Evolutionary conservation across 1,140 invertebrate species (phyloP).

Genomic region (Panulirus ornatus): DNA sequence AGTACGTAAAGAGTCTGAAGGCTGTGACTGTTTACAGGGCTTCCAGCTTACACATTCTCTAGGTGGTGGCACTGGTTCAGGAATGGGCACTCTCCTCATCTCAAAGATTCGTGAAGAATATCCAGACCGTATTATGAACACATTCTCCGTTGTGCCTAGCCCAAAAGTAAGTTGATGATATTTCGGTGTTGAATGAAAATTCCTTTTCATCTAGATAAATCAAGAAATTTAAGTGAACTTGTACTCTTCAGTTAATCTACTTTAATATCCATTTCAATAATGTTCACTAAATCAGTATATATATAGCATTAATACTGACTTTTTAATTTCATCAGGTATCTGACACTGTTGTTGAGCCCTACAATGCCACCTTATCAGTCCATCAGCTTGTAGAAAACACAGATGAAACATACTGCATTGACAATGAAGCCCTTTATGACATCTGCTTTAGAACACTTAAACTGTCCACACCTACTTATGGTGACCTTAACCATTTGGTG

Average conservation of each 20-base stretch:
- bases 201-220: neutral
- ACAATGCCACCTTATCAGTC: conserved; percentile 61
- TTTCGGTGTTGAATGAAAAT: neutral
- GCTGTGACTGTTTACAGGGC: conserved; percentile 58
- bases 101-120: conserved; percentile 64
- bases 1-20: conserved; percentile 59
- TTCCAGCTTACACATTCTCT: conserved; percentile 66
- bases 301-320: neutral
- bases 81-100: conserved; percentile 60
- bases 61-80: conserved; percentile 58
- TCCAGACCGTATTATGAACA: conserved; percentile 62
- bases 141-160: conserved; percentile 62
- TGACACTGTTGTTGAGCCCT: conserved; percentile 60
- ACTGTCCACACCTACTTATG: conserved; percentile 57
- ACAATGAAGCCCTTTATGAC: conserved; percentile 59
- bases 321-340: conserved; percentile 41
- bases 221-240: no score
- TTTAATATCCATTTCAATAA: no score
- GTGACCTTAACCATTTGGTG: conserved; percentile 59
- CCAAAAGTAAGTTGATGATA: conserved; percentile 38
- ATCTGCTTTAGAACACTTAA: conserved; percentile 65
- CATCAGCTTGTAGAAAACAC: conserved; percentile 65
- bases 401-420: conserved; percentile 63
- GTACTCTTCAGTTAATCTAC: no score
- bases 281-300: no score